A percentile compares a stretch with the other conserved stretches of the same genome.
phyloP scores from a whole-genome alignment of 2,888 invertebrate genomes.

The Thymelicus lineola region DNA sequence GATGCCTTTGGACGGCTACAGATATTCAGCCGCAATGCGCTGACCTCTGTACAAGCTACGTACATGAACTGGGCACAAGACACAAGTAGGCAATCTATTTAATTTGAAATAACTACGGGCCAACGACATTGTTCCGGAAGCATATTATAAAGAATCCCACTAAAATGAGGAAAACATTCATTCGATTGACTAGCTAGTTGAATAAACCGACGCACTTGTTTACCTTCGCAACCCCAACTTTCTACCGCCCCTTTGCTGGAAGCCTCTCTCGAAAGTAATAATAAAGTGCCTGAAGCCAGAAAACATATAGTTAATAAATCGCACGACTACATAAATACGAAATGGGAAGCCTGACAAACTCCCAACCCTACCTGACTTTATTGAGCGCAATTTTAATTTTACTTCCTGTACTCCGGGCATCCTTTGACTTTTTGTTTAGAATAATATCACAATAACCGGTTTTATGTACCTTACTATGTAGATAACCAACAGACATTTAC shows the following conservation, averaged over 20 bases:
- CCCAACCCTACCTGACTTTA: constrained; percentile 76
- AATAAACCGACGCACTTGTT: constrained; percentile 77
- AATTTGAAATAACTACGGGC: constrained; percentile 24
- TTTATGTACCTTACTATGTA: background rate
- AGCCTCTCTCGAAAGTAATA: constrained; percentile 78
- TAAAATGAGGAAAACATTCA: constrained; percentile 63
- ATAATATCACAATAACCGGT: background rate
- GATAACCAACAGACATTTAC: background rate
- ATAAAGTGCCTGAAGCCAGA: constrained; percentile 84
- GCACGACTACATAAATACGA: constrained; percentile 70
- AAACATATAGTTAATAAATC: constrained; percentile 81
- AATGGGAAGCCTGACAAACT: constrained; percentile 72
- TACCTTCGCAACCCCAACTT: constrained; percentile 71
- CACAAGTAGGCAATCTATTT: constrained; percentile 30
- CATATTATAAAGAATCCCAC: constrained; percentile 54
- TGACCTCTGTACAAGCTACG: constrained; percentile 38
- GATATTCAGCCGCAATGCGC: constrained; percentile 37
- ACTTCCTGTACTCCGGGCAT: constrained; percentile 67
- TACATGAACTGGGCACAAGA: constrained; percentile 20
- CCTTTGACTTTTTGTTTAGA: constrained; percentile 56
- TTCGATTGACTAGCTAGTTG: constrained; percentile 70
- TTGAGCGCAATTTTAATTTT: constrained; percentile 81
- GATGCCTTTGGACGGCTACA: constrained; percentile 34
- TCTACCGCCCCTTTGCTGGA: constrained; percentile 64
- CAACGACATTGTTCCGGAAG: constrained; percentile 42